phyloP scores from a whole-genome alignment of 2,888 invertebrate species.

The Hypselothyrea guttata region DNA sequence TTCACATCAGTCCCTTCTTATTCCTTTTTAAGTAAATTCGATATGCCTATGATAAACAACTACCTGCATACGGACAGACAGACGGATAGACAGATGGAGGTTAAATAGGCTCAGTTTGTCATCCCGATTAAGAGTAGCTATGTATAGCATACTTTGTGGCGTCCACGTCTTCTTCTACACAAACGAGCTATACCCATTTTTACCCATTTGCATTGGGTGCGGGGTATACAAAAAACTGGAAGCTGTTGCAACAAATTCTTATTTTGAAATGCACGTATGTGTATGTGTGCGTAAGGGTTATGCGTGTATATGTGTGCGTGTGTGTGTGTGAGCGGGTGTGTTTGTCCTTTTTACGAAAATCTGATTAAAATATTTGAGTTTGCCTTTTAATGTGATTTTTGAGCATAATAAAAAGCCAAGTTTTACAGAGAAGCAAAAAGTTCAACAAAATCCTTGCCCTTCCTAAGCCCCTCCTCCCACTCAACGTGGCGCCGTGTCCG shows the following conservation, averaged over 20 bases:
- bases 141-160: no score
- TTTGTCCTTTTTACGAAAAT: conserved; percentile 77
- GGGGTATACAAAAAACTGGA: conserved; percentile 25
- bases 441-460: conserved; percentile 29
- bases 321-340: conserved; percentile 37
- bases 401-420: conserved; percentile 77
- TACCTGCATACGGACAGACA: no score
- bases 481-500: background rate
- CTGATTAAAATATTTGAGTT: conserved; percentile 82
- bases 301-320: conserved; percentile 40
- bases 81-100: no score
- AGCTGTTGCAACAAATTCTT: conserved; percentile 39
- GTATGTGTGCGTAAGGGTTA: conserved; percentile 34
- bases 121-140: no score
- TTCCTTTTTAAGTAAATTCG: no score
- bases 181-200: no score
- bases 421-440: conserved; percentile 50
- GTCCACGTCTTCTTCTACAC: no score
- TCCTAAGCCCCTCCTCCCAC: background rate
- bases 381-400: conserved; percentile 82
- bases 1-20: no score
- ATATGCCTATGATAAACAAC: no score
- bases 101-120: no score
- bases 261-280: conserved; percentile 46
- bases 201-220: no score